These are phyloP conservation scores for Brachyhypopomus gauderio DNA, from an alignment of 2,113 vertebrate species.

Conservation along the genomic window DNA sequence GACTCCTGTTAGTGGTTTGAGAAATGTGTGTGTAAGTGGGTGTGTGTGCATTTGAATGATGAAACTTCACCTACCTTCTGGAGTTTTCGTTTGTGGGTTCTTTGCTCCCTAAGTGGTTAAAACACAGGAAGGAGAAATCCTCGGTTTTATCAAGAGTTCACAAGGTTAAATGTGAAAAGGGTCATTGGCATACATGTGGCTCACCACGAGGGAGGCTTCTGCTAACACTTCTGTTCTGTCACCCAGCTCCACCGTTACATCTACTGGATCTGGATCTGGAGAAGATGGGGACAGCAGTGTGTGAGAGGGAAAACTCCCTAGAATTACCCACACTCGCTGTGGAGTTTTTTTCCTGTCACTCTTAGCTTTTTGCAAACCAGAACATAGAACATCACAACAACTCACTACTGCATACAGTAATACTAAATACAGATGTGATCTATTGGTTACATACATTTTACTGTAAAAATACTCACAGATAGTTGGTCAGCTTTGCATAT, in stretches of 20 bases:
- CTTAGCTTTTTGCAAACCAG: too few relatives aligned
- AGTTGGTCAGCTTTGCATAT: too few relatives aligned
- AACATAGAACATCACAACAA: too few relatives aligned
- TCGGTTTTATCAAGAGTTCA: not conserved
- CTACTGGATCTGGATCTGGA: constrained; percentile 22
- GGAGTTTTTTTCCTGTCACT: not conserved
- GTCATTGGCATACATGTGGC: not conserved
- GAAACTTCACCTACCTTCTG: constrained; percentile 20
- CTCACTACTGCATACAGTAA: too few relatives aligned
- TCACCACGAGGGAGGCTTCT: constrained; percentile 20
- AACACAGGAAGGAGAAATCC: not conserved
- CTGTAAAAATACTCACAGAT: too few relatives aligned
- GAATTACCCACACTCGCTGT: not conserved
- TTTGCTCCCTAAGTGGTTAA: constrained; percentile 2
- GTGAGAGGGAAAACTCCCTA: not conserved
- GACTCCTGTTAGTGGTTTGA: too few relatives aligned
- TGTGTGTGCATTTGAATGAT: not conserved
- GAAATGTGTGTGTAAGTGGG: not conserved
- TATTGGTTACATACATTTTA: too few relatives aligned
- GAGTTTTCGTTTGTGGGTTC: not conserved
- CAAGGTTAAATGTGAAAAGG: not conserved
- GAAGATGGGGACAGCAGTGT: not conserved
- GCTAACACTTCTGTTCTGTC: not conserved
- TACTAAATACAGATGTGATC: too few relatives aligned
- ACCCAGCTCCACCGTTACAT: constrained; percentile 5